Base-by-base conservation (phyloP, 2,888 invertebrate species). In the Microchrysa polita region DNA sequence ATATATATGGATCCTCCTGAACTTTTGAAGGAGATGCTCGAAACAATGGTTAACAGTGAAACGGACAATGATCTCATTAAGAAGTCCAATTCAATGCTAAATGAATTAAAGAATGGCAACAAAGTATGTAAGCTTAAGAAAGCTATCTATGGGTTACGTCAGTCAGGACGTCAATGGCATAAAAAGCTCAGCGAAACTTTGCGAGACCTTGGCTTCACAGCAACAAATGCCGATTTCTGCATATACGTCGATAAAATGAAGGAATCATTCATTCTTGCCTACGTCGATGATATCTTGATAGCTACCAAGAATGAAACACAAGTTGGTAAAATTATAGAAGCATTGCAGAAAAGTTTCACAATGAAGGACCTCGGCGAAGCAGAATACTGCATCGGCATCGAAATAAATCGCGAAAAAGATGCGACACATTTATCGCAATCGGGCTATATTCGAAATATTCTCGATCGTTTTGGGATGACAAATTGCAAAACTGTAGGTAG, bases 151-250 rank as follows among this genome's bases (percentile, higher is more conserved):
- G 27, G 77, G 5, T 55, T 77, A 9, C 76, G 77, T 14, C 77
- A 79, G 73, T 76, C 77, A 1, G 77, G 77, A 23, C 67, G 75
- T 48, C 74, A 77, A 14, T 79, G 78, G 76, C 76, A 78, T 57
- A 67, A 74, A 23, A n/a, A 48, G 12, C 48, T 48, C 48, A 48
- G 16, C 48, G 48, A 48, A 48, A 48, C 48, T 48, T 48, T 79
- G 18, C 73, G 67, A 60, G 53, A 77, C 40, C 69, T 77, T 20
- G 76, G 74, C 4, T 75, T 77, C 53, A 55, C 18, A 40, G 74
- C 77, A 65, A 75, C 74, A 2, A 48, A 74, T 42, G 73, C 72
- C 18, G 78, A 79, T 72, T 74, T 74, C 18, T 77, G 78, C 23
- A 65, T 77, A 7, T 77, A 78, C 22, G 23, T 74, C 12, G 34